Conservation (phyloP, 2,888 invertebrate species). For the Saturnia japonica region DNA sequence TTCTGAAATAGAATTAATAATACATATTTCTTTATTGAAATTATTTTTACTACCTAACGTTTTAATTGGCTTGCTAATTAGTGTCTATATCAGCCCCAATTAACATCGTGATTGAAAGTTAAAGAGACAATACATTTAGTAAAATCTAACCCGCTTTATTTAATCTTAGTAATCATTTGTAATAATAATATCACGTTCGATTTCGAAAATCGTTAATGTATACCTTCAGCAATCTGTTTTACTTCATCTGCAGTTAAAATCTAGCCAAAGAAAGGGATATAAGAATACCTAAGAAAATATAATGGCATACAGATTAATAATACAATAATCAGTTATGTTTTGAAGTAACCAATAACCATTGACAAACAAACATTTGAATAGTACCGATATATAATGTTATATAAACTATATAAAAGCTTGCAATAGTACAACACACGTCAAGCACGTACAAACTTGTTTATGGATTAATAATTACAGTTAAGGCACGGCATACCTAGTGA, state of each 20-base stretch:
- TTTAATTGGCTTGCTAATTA: too few species aligned
- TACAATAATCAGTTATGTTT: not conserved
- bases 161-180: too few species aligned
- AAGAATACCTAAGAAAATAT: not conserved
- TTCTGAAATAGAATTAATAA: too few species aligned
- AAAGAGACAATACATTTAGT: too few species aligned
- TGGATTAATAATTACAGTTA: slow-evolving; percentile 9
- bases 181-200: too few species aligned
- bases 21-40: too few species aligned
- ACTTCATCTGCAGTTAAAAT: not conserved
- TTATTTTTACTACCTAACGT: too few species aligned
- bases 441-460: slow-evolving; percentile 14
- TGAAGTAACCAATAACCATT: not conserved
- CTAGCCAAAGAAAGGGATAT: not conserved
- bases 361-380: slow-evolving; percentile 1
- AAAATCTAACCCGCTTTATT: too few species aligned
- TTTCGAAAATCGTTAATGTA: too few species aligned
- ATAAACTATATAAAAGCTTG: slow-evolving; percentile 9
- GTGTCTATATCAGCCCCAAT: too few species aligned
- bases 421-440: slow-evolving; percentile 2
- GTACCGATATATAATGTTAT: slow-evolving; percentile 1
- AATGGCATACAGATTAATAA: not conserved
- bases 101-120: too few species aligned
- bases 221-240: too few species aligned
- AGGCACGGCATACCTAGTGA: slow-evolving; percentile 5